phyloP scores from a whole-genome alignment of 2,888 invertebrate species.

The Drosophila stalkeri region DNA sequence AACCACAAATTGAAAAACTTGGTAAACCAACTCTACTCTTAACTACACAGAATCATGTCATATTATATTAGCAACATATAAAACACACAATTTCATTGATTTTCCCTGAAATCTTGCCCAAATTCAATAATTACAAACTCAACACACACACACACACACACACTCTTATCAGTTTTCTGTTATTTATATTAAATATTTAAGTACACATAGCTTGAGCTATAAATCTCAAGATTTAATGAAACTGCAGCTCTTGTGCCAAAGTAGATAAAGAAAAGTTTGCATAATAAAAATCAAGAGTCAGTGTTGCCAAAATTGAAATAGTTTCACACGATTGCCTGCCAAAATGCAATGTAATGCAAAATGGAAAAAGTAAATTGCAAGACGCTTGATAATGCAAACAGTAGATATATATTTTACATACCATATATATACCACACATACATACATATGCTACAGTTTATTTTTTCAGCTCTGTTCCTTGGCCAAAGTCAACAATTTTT shows the following conservation, averaged over 20 bases:
- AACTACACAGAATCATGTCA: no score
- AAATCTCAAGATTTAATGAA: neutral
- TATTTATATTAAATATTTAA: neutral
- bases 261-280: constrained; percentile 24
- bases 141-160: neutral
- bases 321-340: constrained; percentile 59
- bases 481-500: constrained; percentile 54
- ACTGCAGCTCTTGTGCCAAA: constrained; percentile 4
- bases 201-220: neutral
- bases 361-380: constrained; percentile 46
- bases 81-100: neutral
- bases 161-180: neutral
- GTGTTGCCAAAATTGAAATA: constrained; percentile 69
- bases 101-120: neutral
- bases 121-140: neutral
- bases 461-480: constrained; percentile 15
- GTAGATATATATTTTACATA: constrained; percentile 3
- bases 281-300: constrained; percentile 26
- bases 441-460: constrained; percentile 12
- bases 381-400: constrained; percentile 11
- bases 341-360: constrained; percentile 38
- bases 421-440: neutral
- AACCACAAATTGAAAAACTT: no score
- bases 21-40: no score
- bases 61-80: neutral